These are phyloP conservation scores for Amphibalanus amphitrite DNA, from an alignment of 1,140 invertebrate species.

Conservation along the genomic window DNA sequence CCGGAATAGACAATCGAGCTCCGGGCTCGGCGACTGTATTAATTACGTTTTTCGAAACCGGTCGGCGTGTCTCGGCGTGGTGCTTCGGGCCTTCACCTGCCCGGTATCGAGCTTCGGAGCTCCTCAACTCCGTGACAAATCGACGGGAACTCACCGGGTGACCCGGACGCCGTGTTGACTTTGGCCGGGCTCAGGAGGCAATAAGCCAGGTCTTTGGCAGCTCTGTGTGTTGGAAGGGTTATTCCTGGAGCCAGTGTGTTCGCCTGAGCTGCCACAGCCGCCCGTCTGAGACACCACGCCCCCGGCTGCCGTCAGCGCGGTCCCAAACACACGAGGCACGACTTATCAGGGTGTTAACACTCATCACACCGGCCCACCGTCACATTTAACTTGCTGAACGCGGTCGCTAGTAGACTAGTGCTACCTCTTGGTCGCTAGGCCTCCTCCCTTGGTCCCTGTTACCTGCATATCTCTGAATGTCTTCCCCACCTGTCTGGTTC, in stretches of 20 bases:
- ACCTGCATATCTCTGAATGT: too few species aligned
- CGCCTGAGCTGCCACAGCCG: neutral
- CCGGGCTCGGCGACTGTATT: neutral
- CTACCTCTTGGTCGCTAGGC: too few species aligned
- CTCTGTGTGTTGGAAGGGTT: neutral
- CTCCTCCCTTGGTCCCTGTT: too few species aligned
- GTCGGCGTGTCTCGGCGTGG: neutral
- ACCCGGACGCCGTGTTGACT: neutral
- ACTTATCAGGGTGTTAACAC: too few species aligned
- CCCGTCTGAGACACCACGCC: too few species aligned
- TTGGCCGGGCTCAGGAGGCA: neutral
- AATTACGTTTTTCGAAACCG: neutral
- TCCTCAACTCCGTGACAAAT: neutral
- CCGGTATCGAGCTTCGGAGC: neutral
- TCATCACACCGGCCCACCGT: too few species aligned
- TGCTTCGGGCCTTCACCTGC: neutral
- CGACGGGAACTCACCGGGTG: neutral
- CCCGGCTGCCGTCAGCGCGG: too few species aligned
- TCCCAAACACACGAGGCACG: too few species aligned
- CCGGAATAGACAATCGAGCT: neutral
- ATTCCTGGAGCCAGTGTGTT: neutral
- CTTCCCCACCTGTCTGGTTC: too few species aligned
- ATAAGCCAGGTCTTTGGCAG: neutral
- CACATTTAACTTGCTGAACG: too few species aligned
- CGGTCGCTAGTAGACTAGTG: too few species aligned